Evolutionary conservation across 2,888 invertebrate genomes (phyloP), one percentile per base, ranked within the genome.

Genomic region (Habroteleia sp.): DNA sequence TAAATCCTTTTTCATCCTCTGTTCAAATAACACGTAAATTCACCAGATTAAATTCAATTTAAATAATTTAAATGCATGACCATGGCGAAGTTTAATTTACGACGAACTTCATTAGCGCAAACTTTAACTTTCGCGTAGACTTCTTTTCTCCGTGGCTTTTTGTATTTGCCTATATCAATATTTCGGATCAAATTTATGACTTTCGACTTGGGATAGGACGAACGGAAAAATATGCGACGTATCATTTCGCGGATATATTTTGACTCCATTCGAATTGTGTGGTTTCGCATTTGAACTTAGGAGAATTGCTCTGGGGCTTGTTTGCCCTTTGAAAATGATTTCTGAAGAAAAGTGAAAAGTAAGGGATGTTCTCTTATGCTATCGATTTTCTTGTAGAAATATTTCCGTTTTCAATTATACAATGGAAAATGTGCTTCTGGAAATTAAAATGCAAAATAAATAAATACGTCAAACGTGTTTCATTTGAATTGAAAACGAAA

Each of bases 251-350:
- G 37, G 8, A 50, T 37, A 37, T 65, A 65, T 48, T 58, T 65
- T 50, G 46, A 46, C 46, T 54, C 42, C 68, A 52, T 65, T 58
- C 58, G 56, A 56, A 63, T 54, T 42, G 46, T 16, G 35, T 20
- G 60, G 54, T 31, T 35, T 33, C 46, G 13, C 7, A 35, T 56
- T 31, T 66, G 48, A 41, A 52, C 50, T 73, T 65, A 31, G 14
- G 41, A 39, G 20, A 10, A 37, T 10, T 17, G 50, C 65, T 54
- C 4, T 27, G 11, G 44, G 73, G 73, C 29, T 50, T 65, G 73
- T 65, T 50, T 50, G 56, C 58, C 63, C 56, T 56, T 65, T 35
- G 29, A 11, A 48, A 72, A 41, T 17, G 44, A 72, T 71, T 72
- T 72, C 58, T 42, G 48, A 54, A 25, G 54, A 48, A 39, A 62